A percentile compares a stretch with the other conserved stretches of the same genome.
phyloP scores from a whole-genome alignment of 2,797 vertebrate species.

The Lindbergichthys nudifrons region DNA sequence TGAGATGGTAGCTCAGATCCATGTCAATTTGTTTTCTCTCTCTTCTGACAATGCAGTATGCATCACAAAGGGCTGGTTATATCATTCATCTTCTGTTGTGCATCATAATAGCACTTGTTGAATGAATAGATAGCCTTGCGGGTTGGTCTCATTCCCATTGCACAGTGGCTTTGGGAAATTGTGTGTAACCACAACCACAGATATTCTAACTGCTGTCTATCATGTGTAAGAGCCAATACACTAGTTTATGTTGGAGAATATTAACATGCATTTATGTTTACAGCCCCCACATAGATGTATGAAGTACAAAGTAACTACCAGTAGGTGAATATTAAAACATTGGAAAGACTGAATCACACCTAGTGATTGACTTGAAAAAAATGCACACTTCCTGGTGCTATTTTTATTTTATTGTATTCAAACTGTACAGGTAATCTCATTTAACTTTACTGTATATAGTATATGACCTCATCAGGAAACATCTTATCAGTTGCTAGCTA shows the following conservation, averaged over 20 bases:
- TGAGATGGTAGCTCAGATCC: background rate
- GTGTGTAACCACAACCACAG: conserved; percentile 22
- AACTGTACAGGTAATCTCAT: too few species aligned
- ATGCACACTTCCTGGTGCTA: too few species aligned
- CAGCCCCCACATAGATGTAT: background rate
- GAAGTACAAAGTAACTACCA: background rate
- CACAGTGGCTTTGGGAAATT: background rate
- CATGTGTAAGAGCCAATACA: background rate
- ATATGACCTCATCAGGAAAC: background rate
- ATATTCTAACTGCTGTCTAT: conserved; percentile 1
- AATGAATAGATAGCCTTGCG: background rate
- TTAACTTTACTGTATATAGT: too few species aligned
- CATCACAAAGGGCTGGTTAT: background rate
- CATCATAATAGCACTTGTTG: background rate
- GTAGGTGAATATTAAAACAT: background rate
- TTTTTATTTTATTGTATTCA: too few species aligned
- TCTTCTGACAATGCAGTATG: background rate
- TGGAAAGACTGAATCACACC: background rate
- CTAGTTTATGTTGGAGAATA: background rate
- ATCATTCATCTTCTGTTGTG: conserved; percentile 5
- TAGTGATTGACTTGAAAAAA: background rate
- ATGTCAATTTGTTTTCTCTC: background rate
- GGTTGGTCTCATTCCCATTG: conserved; percentile 13
- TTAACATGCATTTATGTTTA: background rate
- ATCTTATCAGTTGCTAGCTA: background rate